phyloP scores from a whole-genome alignment of 2,888 invertebrate genomes.

The Trissolcus japonicus region DNA sequence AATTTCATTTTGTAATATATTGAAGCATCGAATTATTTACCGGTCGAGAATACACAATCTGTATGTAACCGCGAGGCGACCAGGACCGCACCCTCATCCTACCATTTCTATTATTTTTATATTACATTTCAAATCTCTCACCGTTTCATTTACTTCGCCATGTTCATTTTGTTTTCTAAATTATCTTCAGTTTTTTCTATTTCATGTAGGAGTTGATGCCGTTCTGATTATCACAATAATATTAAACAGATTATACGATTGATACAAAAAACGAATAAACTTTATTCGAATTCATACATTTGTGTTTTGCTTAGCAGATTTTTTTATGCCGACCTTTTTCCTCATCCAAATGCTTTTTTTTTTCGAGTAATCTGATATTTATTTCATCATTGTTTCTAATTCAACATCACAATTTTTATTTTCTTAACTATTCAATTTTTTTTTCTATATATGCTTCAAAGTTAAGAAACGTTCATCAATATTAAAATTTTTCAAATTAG shows the following conservation, averaged over 20 bases:
- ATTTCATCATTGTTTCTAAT: neutral
- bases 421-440: neutral
- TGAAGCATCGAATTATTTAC: conserved; percentile 67
- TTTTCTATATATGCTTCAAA: neutral
- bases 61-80: conserved; percentile 67
- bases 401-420: neutral
- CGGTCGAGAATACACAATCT: conserved; percentile 65
- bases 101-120: conserved; percentile 44
- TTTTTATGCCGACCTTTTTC: conserved; percentile 63
- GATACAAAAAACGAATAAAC: conserved; percentile 73
- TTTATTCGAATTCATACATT: conserved; percentile 72
- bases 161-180: conserved; percentile 19
- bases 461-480: neutral
- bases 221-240: conserved; percentile 74
- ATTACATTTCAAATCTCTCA: conserved; percentile 10
- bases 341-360: conserved; percentile 25
- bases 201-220: conserved; percentile 68
- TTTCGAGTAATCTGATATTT: neutral
- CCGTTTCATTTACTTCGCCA: conserved; percentile 12
- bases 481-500: neutral
- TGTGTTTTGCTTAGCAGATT: conserved; percentile 66
- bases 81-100: conserved; percentile 72
- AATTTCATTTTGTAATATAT: conserved; percentile 73
- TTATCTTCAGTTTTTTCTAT: conserved; percentile 51
- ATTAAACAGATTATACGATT: conserved; percentile 76